Evolutionary conservation across 2,888 invertebrate species (phyloP), one percentile per base, ranked within the genome.

Genomic region (Ectobius pallidus): DNA sequence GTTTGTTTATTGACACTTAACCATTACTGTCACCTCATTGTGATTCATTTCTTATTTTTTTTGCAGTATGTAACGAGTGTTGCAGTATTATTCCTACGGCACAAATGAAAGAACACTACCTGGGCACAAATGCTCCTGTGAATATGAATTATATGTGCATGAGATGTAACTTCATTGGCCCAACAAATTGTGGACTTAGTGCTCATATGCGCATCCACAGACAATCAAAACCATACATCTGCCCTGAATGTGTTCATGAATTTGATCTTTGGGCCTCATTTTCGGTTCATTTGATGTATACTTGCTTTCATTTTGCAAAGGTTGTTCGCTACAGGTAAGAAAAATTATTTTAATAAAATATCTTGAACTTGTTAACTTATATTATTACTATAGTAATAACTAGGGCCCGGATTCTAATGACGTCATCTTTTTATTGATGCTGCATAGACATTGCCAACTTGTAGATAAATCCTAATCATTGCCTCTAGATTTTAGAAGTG

Each of bases 201-300:
- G 73, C 73, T 11, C 73, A 73, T 61, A 27, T n/a, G 14, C 55
- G 73, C 18, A 20, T 32, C 18, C 73, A 73, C 46, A 44, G 30
- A 1, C 65, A 46, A 32, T 39, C 44, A n/a, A 27, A 39, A 22
- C 73, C 73, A 18, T 73, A 44, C 34, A 46, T 73, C 52, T 73
- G 73, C 49, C 73, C 73, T 4, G 73, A 73, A n/a, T 73, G 73
- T 67, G 55, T 32, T 70, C 34, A 14, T 22, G 42, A 65, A 25
- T 73, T 67, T 44, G 27, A n/a, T n/a, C 18, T 44, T 14, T 73
- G 73, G 73, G 44, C 63, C 25, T 30, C 67, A 3, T 73, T 73
- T 14, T 67, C 27, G 30, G 42, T 49, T 4, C 73, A 73, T n/a
- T 32, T 73, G 34, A 20, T 49, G 9, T 46, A 62, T 20, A 58